Evolutionary conservation across 2,797 vertebrate species (phyloP), one percentile per base, ranked within the genome.

Genomic region (Halcyon badia): DNA sequence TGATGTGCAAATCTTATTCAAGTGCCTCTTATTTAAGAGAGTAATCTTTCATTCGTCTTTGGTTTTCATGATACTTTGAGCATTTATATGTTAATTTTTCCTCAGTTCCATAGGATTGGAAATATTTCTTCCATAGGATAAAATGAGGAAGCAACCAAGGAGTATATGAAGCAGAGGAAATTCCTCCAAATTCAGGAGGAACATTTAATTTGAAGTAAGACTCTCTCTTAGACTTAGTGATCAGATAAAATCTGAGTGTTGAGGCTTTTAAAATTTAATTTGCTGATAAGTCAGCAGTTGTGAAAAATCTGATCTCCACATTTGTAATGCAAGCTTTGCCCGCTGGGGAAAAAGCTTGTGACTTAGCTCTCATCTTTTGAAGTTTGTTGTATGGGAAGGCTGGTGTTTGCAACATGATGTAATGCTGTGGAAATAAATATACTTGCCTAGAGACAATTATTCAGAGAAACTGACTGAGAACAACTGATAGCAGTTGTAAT

Each of bases 211-310:
- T 44, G 25, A 51, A 89, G 19, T 54, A 56, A 72, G 35, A 73
- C 11, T 83, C 35, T 78, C 10, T n/a, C 33, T 92, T 73, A 92
- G 4, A 33, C 31, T 5, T 84, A 33, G 51, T 37, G 14, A 77
- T 62, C 37, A 79, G 51, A 82, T 46, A 89, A 90, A 95, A 92
- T 79, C 25, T 48, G 69, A 75, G 12, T 8, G 1, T 30, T n/a
- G 49, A 79, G 42, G 19, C 14, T 87, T 91, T 83, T 46, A 66
- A 95, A 96, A 79, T 84, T 78, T 66, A 89, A 89, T 77, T 76
- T 89, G 35, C 19, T 76, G 25, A 25, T 69, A 62, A 48, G 42
- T 79, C 62, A 78, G 21, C 30, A 49, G 21, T 84, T 65, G 42
- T 84, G 66, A 72, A 93, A 88, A 88, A 90, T 8, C 22, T 62